Base-by-base conservation (phyloP, 2,113 vertebrate species). In the Lates calcarifer region DNA sequence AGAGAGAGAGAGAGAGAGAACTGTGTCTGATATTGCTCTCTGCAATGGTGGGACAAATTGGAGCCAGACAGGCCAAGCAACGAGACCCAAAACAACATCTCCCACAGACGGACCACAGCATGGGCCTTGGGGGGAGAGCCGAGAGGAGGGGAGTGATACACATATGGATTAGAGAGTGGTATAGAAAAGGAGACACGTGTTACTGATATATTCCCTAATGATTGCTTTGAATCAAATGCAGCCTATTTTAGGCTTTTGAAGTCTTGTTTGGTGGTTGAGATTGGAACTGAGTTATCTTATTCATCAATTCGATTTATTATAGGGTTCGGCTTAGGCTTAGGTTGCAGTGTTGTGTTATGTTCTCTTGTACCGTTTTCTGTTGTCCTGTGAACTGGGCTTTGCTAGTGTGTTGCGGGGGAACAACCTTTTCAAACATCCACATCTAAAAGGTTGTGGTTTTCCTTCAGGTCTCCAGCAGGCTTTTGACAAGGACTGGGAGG, bases 401-500 rank as follows among this genome's bases (percentile, higher is more conserved):
- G 4, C 26, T n/a, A 71, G 51, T 66, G 66, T 51, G 53, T 39
- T 11, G 26, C 61, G 22, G 17, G 43, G 82, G 62, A 78, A 58
- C 45, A 87, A 77, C 78, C 51, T 75, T 79, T 77, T 57, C 17
- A 81, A 84, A 60, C 73, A 51, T 79, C 47, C 74, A 65, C 69
- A 74, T 85, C 74, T 77, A 86, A 91, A 63, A 58, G 10, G 55
- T 78, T 81, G 28, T 88, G 76, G 77, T 89, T 73, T 37, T 61
- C 56, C 26, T 79, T 58, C 89, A 99, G 98, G 97, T 84, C 96
- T 99, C 82, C 98, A 99, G 93, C 95, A 97, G 80, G 97, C 97
- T 0, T 99, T 99, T 84, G 98, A 99, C 93, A 96, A 91, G 0
- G 98, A 99, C 92, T 99, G 97, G 96, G 96, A 97, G 92, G 93